Evolutionary conservation across 2,888 invertebrate species (phyloP), one percentile per base, ranked within the genome.

Genomic region (Petrolisthes cinctipes): DNA sequence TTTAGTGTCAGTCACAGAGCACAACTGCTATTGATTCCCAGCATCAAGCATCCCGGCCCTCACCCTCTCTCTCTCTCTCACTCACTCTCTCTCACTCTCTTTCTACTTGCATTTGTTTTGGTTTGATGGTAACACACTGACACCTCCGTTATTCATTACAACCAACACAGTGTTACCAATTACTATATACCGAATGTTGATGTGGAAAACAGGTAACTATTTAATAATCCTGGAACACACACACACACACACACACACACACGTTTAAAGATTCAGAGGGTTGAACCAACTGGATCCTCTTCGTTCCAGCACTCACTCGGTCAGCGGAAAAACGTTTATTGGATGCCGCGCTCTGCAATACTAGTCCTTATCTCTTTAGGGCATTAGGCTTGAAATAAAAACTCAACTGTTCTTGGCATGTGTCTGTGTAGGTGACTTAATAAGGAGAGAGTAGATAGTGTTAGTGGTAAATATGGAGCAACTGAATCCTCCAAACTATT

Each of bases 1-100:
- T 66, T 68, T 79, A 79, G 79, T 57, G 86, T 83, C 61, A 86
- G 82, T 76, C 82, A 71, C 86, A 83, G 71, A 86, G 71, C 86
- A 86, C 83, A 79, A 83, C 83, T 83, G 83, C 82, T 86, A 86
- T 86, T 86, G 86, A 86, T 86, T 86, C 83, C 14, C 86, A 86
- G 86, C 86, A 86, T 86, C 86, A 83, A 83, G 86, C 86, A 86
- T 86, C 86, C 61, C 80, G 71, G 20, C 84, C 51, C 76, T 84
- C 66, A 11, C 23, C 1, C 23, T 2, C 23, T 23, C 23, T 3
- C n/a, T 75, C 7, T 23, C 75, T 37, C 37, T 37, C 2, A 1
- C 37, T 37, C 23, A 4, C 54, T 6, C 14, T 57, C 53, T 20
- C 57, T 57, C 23, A 0, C 4, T 80, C 80, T 80, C 20, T 80